Percentiles rank a stretch among this genome's conserved stretches.
These are phyloP conservation scores for Aproaerema taeniolella DNA, from an alignment of 2,888 invertebrate species.

Conservation along the genomic window DNA sequence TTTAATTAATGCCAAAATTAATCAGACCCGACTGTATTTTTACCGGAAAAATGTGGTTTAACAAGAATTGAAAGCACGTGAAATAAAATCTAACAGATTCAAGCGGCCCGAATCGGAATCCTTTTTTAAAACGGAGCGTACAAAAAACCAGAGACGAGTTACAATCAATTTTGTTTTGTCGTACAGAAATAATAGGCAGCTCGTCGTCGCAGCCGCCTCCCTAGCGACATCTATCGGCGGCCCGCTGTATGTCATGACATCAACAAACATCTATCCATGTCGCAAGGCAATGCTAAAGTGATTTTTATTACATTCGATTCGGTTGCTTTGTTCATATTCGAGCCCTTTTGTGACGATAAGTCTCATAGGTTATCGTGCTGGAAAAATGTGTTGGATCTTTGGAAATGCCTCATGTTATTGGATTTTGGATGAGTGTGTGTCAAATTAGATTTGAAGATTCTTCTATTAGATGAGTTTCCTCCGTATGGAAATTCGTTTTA, in stretches of 20 bases:
- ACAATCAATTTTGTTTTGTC: constrained; percentile 67
- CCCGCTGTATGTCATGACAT: constrained; percentile 69
- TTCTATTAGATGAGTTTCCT: no score
- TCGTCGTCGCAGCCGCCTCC: constrained; percentile 55
- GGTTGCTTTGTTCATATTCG: constrained; percentile 69
- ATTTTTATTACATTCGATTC: constrained; percentile 75
- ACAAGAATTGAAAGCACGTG: no score
- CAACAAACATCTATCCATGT: constrained; percentile 72
- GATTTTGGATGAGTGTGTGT: constrained; percentile 9
- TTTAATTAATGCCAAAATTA: no score
- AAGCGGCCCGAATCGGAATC: no score
- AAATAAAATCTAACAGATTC: no score
- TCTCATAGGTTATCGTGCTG: constrained; percentile 41
- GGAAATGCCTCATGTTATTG: constrained; percentile 13
- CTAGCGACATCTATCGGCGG: constrained; percentile 63
- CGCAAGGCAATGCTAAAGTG: constrained; percentile 68
- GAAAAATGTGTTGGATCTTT: constrained; percentile 43
- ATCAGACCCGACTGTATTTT: no score
- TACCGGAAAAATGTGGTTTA: no score
- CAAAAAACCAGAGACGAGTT: constrained; percentile 33
- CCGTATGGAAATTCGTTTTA: no score
- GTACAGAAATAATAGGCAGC: constrained; percentile 68
- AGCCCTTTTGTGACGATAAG: constrained; percentile 49
- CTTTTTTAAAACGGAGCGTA: constrained; percentile 24
- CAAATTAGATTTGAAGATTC: no score